Evolutionary conservation across 2,888 invertebrate species (phyloP).

Genomic region (Prosapia bicincta): DNA sequence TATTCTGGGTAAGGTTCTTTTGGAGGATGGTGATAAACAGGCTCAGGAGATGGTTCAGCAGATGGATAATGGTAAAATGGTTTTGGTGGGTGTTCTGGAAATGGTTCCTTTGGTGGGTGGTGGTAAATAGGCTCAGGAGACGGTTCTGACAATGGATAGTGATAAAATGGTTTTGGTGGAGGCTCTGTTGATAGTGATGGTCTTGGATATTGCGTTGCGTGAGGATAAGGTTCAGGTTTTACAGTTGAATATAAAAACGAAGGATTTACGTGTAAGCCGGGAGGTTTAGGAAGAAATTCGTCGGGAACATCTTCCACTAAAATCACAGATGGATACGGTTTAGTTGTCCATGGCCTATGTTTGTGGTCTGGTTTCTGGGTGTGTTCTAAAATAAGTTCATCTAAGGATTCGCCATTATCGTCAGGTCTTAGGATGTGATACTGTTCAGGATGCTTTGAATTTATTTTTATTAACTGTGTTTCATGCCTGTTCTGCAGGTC

Average conservation of each 20-base stretch:
- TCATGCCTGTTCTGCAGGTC: conserved; percentile 17
- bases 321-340: conserved; percentile 21
- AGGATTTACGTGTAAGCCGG: too few species aligned
- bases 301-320: conserved; percentile 25
- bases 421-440: conserved; percentile 2
- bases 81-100: conserved; percentile 20
- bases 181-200: conserved; percentile 17
- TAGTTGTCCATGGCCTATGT: conserved; percentile 10
- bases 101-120: not conserved
- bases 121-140: conserved; percentile 10
- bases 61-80: conserved; percentile 11
- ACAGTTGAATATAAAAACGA: not conserved
- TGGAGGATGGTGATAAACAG: not conserved
- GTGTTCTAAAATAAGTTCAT: conserved; percentile 18
- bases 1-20: conserved; percentile 20
- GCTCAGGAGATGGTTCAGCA: conserved; percentile 10
- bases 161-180: conserved; percentile 9
- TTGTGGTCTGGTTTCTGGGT: conserved; percentile 9
- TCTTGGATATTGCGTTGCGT: conserved; percentile 14
- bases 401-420: conserved; percentile 16
- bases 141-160: conserved; percentile 4
- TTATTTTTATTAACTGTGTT: not conserved
- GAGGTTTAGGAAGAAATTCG: conserved; percentile 27
- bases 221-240: not conserved
- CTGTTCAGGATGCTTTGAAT: not conserved